Conservation (phyloP, 2,797 vertebrate species). For the Vespertilio murinus region DNA sequence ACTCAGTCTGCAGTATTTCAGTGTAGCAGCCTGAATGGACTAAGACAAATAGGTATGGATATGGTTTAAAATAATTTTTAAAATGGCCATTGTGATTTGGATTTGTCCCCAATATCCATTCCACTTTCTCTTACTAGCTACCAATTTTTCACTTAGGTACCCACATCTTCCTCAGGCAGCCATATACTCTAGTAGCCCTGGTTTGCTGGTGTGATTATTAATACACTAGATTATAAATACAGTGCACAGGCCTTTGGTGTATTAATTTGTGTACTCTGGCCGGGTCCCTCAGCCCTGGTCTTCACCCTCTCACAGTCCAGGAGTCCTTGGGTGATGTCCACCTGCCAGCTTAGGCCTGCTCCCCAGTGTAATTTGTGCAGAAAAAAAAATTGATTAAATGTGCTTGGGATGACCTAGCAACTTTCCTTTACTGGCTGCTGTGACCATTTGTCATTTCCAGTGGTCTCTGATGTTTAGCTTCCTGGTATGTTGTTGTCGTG, state of each 20-base stretch:
- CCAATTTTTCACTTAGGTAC: neutral
- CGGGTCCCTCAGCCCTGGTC: too few relatives aligned
- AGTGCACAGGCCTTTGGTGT: too few relatives aligned
- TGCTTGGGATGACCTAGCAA: neutral
- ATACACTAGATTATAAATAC: neutral
- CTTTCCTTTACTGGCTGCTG: neutral
- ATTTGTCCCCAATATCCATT: neutral
- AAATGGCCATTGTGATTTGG: neutral
- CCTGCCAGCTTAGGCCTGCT: too few relatives aligned
- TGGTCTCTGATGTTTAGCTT: neutral
- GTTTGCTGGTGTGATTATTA: slow-evolving; percentile 36
- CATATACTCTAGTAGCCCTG: neutral
- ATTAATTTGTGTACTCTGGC: too few relatives aligned
- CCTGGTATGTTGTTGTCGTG: neutral
- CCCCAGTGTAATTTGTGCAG: neutral
- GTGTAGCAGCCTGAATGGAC: neutral
- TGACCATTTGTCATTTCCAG: neutral
- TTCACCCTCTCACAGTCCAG: too few relatives aligned
- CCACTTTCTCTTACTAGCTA: neutral
- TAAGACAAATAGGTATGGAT: neutral
- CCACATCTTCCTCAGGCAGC: neutral
- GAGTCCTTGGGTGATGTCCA: too few relatives aligned
- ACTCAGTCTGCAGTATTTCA: neutral
- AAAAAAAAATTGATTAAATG: neutral
- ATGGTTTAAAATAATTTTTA: neutral